Base-by-base conservation (phyloP, 2,888 invertebrate species). In the Drosophila imparisetae region DNA sequence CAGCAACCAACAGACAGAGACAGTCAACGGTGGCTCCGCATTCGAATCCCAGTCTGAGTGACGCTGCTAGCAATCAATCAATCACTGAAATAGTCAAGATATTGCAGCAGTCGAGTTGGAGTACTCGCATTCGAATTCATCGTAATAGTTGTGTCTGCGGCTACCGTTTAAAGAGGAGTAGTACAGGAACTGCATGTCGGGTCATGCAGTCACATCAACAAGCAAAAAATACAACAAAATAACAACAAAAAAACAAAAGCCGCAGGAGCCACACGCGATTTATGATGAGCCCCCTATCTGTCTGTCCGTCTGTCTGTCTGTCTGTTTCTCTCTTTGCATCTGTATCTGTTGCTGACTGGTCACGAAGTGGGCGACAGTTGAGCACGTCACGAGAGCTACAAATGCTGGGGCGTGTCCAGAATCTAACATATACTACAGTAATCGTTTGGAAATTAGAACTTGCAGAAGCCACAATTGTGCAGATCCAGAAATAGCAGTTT, bases 11-110 rank as follows among this genome's bases (percentile, higher is more conserved):
- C 54, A 55, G n/a, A 27, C 54, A 38, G 54, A 38, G 54, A 8
- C 24, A 15, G 54, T n/a, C 27, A 36, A 29, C 21, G 13, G 42
- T 30, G 27, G 54, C 40, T 57, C 50, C 45, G 24, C 45, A 24
- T 24, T 45, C 50, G 48, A 60, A 53, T 66, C 36, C 21, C 34
- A 34, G 70, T 62, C 67, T 57, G 71, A 75, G 63, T 78, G 78
- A 69, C 70, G 68, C 66, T 67, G 62, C 77, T 72, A 74, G 79
- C 83, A 86, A 86, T 87, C 85, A 86, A 86, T 86, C 85, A 86
- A 86, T 86, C 84, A 86, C 65, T 49, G 66, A 66, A 77, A 82
- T 82, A 80, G 78, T 76, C 78, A 68, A 78, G 86, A 80, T 83
- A 83, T 67, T 40, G 29, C 48, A 36, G 61, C 54, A 45, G 32